phyloP scores from a whole-genome alignment of 2,113 vertebrate species.

The Crocuta crocuta region DNA sequence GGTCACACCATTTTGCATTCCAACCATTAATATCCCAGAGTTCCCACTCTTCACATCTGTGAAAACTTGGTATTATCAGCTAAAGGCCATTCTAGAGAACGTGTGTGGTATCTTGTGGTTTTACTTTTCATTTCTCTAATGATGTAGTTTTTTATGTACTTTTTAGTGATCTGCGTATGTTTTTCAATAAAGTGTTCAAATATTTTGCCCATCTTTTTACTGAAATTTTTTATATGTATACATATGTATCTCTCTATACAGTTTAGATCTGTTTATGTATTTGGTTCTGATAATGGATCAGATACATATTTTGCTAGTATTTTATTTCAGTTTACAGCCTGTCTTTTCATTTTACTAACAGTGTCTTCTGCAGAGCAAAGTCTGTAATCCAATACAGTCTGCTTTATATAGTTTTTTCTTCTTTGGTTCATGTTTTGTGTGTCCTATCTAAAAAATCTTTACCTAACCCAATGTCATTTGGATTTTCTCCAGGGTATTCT shows the following conservation, averaged over 20 bases:
- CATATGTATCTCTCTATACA: background rate
- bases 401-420: background rate
- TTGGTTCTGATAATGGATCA: background rate
- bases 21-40: background rate
- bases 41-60: background rate
- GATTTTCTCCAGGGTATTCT: background rate
- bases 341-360: slow-evolving; percentile 42
- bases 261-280: slow-evolving; percentile 7
- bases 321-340: background rate
- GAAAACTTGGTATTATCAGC: background rate
- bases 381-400: background rate
- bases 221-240: background rate
- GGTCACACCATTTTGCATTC: background rate
- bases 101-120: background rate
- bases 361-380: slow-evolving; percentile 15
- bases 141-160: background rate
- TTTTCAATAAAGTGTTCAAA: background rate
- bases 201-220: background rate
- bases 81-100: background rate
- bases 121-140: slow-evolving; percentile 38
- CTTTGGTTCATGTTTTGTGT: background rate
- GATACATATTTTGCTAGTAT: background rate
- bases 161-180: background rate
- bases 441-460: slow-evolving; percentile 11
- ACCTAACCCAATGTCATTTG: background rate